Conservation (phyloP, 2,113 vertebrate species). For the Otus sunia region DNA sequence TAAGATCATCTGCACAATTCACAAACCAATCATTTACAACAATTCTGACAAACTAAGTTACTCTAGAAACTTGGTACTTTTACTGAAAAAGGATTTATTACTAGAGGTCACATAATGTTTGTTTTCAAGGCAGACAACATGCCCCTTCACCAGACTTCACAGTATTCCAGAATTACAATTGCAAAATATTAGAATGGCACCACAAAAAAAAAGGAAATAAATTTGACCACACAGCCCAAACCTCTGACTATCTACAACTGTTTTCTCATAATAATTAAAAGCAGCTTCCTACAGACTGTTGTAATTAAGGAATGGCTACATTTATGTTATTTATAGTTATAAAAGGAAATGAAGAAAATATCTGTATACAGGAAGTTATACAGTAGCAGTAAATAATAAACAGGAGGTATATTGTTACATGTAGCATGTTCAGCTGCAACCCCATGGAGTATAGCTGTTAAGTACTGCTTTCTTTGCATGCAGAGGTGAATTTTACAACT, state of each 20-base stretch:
- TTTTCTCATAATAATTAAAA: not conserved
- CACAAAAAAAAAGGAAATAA: not conserved
- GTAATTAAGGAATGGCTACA: not conserved
- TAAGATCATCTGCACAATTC: conserved; percentile 85
- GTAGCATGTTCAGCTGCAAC: conserved; percentile 1
- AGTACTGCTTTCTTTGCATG: not conserved
- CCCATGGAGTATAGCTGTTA: not conserved
- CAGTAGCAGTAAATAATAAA: conserved; percentile 51
- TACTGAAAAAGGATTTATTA: conserved; percentile 69
- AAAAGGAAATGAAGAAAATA: not conserved
- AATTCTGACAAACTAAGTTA: conserved; percentile 71
- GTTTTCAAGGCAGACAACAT: conserved; percentile 57
- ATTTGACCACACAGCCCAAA: not conserved
- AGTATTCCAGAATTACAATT: conserved; percentile 39
- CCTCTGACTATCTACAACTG: not conserved
- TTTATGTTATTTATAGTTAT: not conserved
- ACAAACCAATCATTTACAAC: conserved; percentile 82
- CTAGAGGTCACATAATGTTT: conserved; percentile 73
- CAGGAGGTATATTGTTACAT: conserved; percentile 39
- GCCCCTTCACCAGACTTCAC: conserved; percentile 56
- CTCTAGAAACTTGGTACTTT: conserved; percentile 75
- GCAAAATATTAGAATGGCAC: conserved; percentile 32
- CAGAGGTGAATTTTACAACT: not conserved
- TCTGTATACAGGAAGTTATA: not conserved
- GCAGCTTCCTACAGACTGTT: not conserved